Evolutionary conservation across 1,140 invertebrate species (phyloP), one percentile per base, ranked within the genome.

Genomic region (Cydia fagiglandana): DNA sequence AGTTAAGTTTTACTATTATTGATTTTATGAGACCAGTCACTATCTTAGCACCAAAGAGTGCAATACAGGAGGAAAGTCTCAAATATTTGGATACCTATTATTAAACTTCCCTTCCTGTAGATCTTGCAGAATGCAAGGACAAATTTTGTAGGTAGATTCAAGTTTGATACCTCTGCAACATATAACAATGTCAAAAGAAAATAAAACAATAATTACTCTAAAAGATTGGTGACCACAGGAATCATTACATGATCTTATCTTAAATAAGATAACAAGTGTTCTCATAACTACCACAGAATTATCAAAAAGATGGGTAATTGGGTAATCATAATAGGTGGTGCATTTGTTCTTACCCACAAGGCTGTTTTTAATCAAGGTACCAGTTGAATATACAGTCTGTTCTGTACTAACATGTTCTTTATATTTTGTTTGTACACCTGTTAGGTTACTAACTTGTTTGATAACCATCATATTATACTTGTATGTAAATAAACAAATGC

Each of bases 401-500:
- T 61, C 56, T 61, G n/a, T 24, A 61, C 7, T 12, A 61, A 4
- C 10, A 61, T 61, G 20, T 61, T 53, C n/a, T 53, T 53, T 12
- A 24, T 9, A 61, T 10, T 10, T 38, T 38, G 12, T 70, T 45
- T 45, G 38, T 17, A 70, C 66, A 70, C 12, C 66, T 70, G 66
- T 10, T 34, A 70, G 66, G n/a, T 70, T 70, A 70, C 66, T 20
- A 10, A 41, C 30, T 20, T 70, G 66, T 70, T 70, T 41, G 66
- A 70, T 70, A 70, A 41, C 66, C 66, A 70, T 41, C 5, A 70
- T 68, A 24, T 68, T 68, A 38, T 70, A 17, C 13, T 10, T 68
- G 64, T 20, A 17, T 70, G 66, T 70, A 70, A 70, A 70, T 70
- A 70, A 70, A 70, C 34, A 38, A 50, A 45, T 74, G 73, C 15